Base-by-base conservation (phyloP, 2,113 vertebrate species). In the Rousettus leschenaultii region DNA sequence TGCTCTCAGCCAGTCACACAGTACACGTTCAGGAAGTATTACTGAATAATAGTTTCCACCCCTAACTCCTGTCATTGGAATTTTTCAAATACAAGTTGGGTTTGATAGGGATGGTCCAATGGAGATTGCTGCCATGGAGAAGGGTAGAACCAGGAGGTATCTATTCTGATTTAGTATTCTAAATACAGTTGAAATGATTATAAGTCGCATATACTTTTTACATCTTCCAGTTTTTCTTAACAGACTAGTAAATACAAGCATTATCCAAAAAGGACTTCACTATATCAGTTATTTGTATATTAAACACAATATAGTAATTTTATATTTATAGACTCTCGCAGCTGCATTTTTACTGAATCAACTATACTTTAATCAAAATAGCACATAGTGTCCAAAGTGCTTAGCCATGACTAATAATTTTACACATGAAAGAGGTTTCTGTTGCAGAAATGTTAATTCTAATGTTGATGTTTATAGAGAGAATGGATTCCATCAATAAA, bases 221-320 rank as follows among this genome's bases (percentile, higher is more conserved):
- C 51, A 55, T 53, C 18, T 86, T 13, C 43, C 1, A 79, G 26
- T 7, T 78, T 45, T 86, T 70, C 38, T 90, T 82, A 89, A 45
- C 22, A 94, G 48, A 14, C 35, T 84, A 35, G 9, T 78, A 79
- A 95, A 73, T 55, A 65, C 0, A 77, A 75, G 6, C 45, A 71
- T 94, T 93, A 75, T 86, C 93, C 43, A 68, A n/a, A 87, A 92
- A 75, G 12, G 19, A 87, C 84, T 70, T 55, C 51, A 79, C 61
- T 45, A 4, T 89, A 16, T 89, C 75, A 74, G 38, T 84, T 75
- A 59, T 55, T 95, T 48, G 7, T 88, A 43, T 11, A 43, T 40
- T 86, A 84, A 90, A 55, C 9, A 45, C 43, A 84, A 33, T 26
- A 79, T 28, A 79, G 35, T 85, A 16, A 79, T 78, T 77, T 38